phyloP scores from a whole-genome alignment of 1,140 invertebrate species.

The Plutomurus gul region DNA sequence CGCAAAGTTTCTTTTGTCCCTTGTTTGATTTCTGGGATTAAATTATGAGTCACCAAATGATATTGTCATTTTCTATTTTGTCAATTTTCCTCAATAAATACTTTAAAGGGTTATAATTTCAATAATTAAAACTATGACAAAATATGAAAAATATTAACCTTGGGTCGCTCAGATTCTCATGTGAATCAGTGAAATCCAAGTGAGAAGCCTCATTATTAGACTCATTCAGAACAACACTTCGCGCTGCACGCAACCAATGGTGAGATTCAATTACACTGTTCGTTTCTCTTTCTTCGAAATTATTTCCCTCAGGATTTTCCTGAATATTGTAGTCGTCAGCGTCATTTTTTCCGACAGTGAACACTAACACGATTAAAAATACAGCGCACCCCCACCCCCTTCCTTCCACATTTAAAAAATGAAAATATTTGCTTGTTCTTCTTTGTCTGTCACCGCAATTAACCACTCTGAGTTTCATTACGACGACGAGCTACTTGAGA shows the following conservation, averaged over 20 bases:
- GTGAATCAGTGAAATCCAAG: background rate
- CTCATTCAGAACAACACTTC: background rate
- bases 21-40: background rate
- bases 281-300: background rate
- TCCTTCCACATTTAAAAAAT: background rate
- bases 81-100: background rate
- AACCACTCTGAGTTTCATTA: too few species aligned
- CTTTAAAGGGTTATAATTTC: background rate
- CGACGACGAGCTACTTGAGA: too few species aligned
- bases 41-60: background rate
- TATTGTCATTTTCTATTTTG: background rate
- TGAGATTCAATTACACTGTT: too few species aligned
- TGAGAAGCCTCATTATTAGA: background rate
- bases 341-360: background rate
- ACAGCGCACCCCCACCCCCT: too few species aligned
- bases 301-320: background rate
- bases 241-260: background rate
- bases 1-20: background rate
- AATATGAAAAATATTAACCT: background rate
- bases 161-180: background rate
- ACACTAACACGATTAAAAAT: background rate
- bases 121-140: background rate
- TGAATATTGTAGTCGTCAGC: background rate
- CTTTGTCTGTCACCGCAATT: background rate
- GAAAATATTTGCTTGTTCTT: background rate